Base-by-base conservation (phyloP, 1,140 invertebrate species). In the Drosophila bipectinata region DNA sequence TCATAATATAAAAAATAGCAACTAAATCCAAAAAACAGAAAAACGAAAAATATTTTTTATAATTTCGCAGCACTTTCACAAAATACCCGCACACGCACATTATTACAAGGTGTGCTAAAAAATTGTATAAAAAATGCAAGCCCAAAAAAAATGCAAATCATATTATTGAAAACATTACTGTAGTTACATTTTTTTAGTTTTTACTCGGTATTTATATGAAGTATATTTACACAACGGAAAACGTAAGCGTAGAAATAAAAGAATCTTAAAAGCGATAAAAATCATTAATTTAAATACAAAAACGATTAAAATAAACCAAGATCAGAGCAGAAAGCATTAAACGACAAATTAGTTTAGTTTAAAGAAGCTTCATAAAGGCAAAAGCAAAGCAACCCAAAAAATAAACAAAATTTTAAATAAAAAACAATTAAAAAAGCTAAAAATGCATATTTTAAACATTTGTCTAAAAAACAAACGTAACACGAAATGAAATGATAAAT, bases 191-290 rank as follows among this genome's bases (percentile, higher is more conserved):
- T 79, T 80, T 89, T 85, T 80, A 77, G 74, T 78, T 90, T 85
- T 80, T 85, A 90, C 59, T 90, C 68, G 67, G 77, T 85, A 85
- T 81, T 89, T 89, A 80, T 79, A 78, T 77, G 79, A 81, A 77
- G 61, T 58, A 85, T 75, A 82, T 82, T 88, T 88, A 88, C 67
- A 88, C 67, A 69, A 69, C 51, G 66, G 66, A 34, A 74, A 66
- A 74, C 26, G 45, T 67, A 78, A 87, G 67, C 45, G 52, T 81
- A 85, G 79, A 60, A 59, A 61, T 71, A 71, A 67, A 55, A 55
- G 48, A 66, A 58, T 56, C 60, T 61, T 62, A 62, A 80, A 47
- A 51, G 63, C 66, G 54, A 77, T 63, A 75, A 75, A 63, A 77
- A 69, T 63, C 52, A 75, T 85, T 61, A 72, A 69, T 67, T 73